Evolutionary conservation across 2,113 vertebrate species (phyloP).

Genomic region (Rhombomys opimus): DNA sequence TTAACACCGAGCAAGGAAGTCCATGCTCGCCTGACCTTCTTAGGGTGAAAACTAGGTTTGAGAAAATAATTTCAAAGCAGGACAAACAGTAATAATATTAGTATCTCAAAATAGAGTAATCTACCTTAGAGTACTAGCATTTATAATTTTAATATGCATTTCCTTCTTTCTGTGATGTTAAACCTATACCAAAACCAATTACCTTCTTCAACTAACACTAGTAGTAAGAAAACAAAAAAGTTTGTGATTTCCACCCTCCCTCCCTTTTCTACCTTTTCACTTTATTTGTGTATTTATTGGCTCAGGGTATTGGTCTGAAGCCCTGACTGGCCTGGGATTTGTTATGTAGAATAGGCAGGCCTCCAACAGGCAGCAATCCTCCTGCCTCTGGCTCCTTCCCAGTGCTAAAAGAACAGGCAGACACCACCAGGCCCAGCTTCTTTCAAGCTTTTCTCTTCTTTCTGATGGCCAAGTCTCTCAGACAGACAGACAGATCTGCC

Average conservation of each 20-base stretch:
- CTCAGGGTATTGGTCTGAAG: background rate
- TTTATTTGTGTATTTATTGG: background rate
- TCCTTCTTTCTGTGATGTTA: conserved; percentile 52
- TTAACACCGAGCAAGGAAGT: conserved; percentile 13
- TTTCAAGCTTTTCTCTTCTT: conserved; percentile 58
- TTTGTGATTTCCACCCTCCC: too few relatives aligned
- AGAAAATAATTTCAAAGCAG: conserved; percentile 54
- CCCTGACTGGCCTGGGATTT: background rate
- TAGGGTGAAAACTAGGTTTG: conserved; percentile 16
- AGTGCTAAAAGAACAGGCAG: background rate
- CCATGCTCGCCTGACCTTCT: background rate
- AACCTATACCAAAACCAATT: conserved; percentile 66
- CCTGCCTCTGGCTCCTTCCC: background rate
- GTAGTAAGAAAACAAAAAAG: conserved; percentile 58
- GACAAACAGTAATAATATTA: conserved; percentile 21
- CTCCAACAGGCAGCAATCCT: background rate
- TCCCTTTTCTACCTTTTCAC: background rate
- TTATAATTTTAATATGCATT: conserved; percentile 48
- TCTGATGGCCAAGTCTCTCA: conserved; percentile 54
- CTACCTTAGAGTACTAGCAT: conserved; percentile 7
- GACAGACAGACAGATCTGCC: conserved; percentile 69
- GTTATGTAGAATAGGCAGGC: background rate
- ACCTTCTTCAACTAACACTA: conserved; percentile 60
- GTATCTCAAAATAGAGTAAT: background rate
- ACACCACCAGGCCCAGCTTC: background rate